A percentile compares a stretch with the other conserved stretches of the same genome.
Evolutionary conservation across 2,113 vertebrate species (phyloP).

Genomic region (Diphyllodes magnificus): DNA sequence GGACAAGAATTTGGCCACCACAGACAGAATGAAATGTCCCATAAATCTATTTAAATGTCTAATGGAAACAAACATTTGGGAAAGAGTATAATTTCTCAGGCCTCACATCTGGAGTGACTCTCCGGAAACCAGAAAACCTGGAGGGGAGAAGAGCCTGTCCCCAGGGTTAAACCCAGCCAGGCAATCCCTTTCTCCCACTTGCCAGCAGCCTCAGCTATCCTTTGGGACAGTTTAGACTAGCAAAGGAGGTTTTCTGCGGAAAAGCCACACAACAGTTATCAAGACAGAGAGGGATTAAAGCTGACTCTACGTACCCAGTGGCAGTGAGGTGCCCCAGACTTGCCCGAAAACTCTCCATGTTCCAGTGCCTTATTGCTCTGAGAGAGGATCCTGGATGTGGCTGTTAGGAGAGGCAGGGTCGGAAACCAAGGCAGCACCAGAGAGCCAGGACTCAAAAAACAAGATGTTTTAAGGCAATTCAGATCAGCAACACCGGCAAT

Average conservation of each 20-base stretch:
- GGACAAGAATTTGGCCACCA: not conserved
- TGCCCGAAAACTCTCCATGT: not conserved
- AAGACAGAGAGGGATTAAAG: not conserved
- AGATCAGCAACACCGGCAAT: not conserved
- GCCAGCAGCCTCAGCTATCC: not conserved
- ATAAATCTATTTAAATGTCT: slow-evolving; percentile 9
- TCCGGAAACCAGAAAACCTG: not conserved
- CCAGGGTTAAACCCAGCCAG: not conserved
- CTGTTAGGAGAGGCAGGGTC: not conserved
- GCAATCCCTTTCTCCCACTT: not conserved
- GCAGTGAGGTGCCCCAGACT: not conserved
- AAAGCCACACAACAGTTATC: not conserved
- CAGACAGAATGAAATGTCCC: not conserved
- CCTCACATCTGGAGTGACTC: not conserved
- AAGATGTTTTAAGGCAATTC: not conserved
- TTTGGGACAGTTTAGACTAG: not conserved
- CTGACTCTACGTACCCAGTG: slow-evolving; percentile 25
- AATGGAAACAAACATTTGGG: not conserved
- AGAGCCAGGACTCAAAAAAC: not conserved
- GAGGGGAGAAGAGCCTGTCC: not conserved
- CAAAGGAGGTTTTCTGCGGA: not conserved
- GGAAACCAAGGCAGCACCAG: not conserved
- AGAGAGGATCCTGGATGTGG: not conserved
- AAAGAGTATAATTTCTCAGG: not conserved
- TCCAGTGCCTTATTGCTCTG: not conserved